A percentile compares a stretch with the other conserved stretches of the same genome.
Evolutionary conservation across 2,797 vertebrate species (phyloP).

Genomic region (Darevskia nairensis): DNA sequence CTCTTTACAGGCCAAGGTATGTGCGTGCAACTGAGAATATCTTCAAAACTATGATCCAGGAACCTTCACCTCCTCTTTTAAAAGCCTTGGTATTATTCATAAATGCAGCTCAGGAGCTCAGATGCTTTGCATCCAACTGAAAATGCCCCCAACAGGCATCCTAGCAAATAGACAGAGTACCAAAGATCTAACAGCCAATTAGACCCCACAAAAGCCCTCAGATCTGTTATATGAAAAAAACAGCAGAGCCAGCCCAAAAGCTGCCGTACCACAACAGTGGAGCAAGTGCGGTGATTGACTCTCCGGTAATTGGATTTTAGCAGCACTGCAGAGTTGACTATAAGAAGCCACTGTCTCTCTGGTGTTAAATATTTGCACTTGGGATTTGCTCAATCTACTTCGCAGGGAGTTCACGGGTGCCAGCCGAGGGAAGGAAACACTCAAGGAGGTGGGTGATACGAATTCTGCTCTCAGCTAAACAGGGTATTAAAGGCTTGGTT

Average conservation of each 20-base stretch:
- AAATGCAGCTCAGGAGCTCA: background rate
- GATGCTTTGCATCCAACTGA: background rate
- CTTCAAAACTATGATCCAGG: background rate
- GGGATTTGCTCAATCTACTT: slow-evolving; percentile 31
- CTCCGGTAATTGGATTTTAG: slow-evolving; percentile 23
- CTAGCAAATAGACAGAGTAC: slow-evolving; percentile 40
- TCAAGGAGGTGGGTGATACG: background rate
- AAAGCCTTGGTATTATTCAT: background rate
- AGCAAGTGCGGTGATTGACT: background rate
- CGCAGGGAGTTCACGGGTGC: background rate
- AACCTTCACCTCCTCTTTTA: background rate
- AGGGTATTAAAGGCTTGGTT: slow-evolving; percentile 3
- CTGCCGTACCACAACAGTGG: slow-evolving; percentile 34
- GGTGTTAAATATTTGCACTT: slow-evolving; percentile 34
- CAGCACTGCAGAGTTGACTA: background rate
- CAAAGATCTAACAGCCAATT: slow-evolving; percentile 54
- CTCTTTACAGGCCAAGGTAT: background rate
- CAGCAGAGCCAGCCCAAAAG: slow-evolving; percentile 23
- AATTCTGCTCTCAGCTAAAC: background rate
- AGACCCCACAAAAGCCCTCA: background rate
- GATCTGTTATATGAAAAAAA: slow-evolving; percentile 42
- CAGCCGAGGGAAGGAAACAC: background rate
- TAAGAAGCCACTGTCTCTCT: slow-evolving; percentile 13
- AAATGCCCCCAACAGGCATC: slow-evolving; percentile 1
- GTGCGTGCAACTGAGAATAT: background rate